Base-by-base conservation (phyloP, 2,888 invertebrate species). In the Leptinotarsa juncta region DNA sequence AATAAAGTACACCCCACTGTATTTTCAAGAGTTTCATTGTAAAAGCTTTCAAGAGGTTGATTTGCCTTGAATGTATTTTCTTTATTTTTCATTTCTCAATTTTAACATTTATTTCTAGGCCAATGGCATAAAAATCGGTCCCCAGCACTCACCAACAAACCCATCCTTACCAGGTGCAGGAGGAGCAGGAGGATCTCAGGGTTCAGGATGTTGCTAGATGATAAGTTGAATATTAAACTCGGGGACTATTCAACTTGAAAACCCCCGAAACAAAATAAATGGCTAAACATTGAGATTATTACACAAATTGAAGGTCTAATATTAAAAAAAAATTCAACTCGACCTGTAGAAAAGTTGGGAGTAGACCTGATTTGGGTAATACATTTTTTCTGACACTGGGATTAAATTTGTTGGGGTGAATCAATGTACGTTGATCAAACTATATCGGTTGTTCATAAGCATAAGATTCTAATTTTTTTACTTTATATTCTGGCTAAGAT, bases 51-150 rank as follows among this genome's bases (percentile, higher is more conserved):
- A 10, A 10, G 10, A 42, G 10, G 10, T 42, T 42, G 42, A 42
- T 10, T 42, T 42, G 42, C 3, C 10, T 10, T 12, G 10, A 42
- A 42, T 42, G 3, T 10, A 42, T 12, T 42, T 42, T 42, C 42
- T 42, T 32, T 32, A 7, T 32, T 32, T 57, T 18, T 12, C 12
- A 57, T 12, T 57, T 18, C 12, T 57, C 18, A 18, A 20, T 15
- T 60, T 10, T 0, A 26, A 23, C 14, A 14, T 26, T n/a, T 23
- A n/a, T 67, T 89, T 90, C 23, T 88, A 99, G 98, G 99, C 99
- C 81, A 99, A 99, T 89, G 99, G 99, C 84, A 99, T 99, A 88
- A 99, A 99, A 92, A 97, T 99, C 85, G 99, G 99, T 71, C 98
- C 99, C 78, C 98, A 99, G 89, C 98, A 99, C 90, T 97, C 98